Conservation (phyloP, 2,113 vertebrate species). For the Peromyscus polionotus region DNA sequence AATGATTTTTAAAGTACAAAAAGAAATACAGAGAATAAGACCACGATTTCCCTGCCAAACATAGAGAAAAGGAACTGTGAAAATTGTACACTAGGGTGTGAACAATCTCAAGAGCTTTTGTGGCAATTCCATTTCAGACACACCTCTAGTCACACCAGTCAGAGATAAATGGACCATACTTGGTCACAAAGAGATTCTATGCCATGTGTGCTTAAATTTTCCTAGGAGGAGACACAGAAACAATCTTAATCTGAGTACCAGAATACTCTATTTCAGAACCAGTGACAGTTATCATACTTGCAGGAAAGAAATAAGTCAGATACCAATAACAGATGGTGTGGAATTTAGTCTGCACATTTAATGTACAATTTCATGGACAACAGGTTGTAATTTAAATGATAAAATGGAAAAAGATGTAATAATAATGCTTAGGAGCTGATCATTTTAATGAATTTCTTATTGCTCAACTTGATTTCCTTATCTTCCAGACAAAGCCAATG, state of each 20-base stretch:
- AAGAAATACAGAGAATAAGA: not conserved
- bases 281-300: slow-evolving; percentile 61
- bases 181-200: slow-evolving; percentile 46
- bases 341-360: slow-evolving; percentile 58
- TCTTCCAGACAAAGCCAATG: not conserved
- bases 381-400: slow-evolving; percentile 41
- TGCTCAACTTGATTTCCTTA: not conserved
- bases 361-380: slow-evolving; percentile 32
- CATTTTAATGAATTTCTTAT: slow-evolving; percentile 15
- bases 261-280: slow-evolving; percentile 57
- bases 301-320: slow-evolving; percentile 64
- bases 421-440: not conserved
- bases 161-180: slow-evolving; percentile 63
- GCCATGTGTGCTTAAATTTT: slow-evolving; percentile 47
- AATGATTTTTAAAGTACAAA: slow-evolving; percentile 39
- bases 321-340: slow-evolving; percentile 68
- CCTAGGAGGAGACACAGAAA: slow-evolving; percentile 56
- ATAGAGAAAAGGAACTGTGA: not conserved
- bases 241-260: slow-evolving; percentile 66
- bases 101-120: not conserved
- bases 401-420: not conserved
- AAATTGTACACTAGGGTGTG: slow-evolving; percentile 1
- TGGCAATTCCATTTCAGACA: slow-evolving; percentile 52
- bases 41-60: not conserved
- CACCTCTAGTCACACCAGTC: slow-evolving; percentile 46